A percentile compares a stretch with the other conserved stretches of the same genome.
Evolutionary conservation across 2,797 vertebrate species (phyloP).

Genomic region (Hemitrygon akajei): DNA sequence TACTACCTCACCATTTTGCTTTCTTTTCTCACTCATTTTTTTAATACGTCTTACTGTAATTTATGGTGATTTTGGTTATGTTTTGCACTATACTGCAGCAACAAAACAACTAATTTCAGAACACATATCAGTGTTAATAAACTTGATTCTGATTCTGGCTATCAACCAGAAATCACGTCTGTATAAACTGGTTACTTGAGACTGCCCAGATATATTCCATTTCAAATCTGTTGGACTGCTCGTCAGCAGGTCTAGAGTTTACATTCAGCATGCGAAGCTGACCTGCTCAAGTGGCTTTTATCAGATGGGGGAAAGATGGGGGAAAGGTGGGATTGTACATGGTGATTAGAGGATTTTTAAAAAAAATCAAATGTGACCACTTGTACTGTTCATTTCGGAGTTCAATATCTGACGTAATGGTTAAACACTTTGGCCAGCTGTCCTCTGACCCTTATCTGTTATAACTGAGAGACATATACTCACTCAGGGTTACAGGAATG

Average conservation of each 20-base stretch:
- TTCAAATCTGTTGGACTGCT: background rate
- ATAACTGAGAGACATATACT: too few species aligned
- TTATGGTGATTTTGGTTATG: too few species aligned
- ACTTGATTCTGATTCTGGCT: too few species aligned
- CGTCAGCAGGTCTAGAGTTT: background rate
- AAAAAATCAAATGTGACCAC: background rate
- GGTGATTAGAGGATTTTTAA: background rate
- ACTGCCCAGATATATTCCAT: background rate
- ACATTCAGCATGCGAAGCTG: background rate
- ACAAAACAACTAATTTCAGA: too few species aligned
- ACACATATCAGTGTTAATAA: too few species aligned
- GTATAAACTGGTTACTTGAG: background rate
- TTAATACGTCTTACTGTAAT: too few species aligned
- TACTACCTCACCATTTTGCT: too few species aligned
- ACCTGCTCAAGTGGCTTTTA: background rate
- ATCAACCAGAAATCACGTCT: background rate
- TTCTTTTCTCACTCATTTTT: too few species aligned
- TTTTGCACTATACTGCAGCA: too few species aligned
- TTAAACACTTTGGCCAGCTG: background rate
- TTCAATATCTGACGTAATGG: background rate
- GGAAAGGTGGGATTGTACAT: background rate
- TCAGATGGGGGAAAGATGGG: background rate
- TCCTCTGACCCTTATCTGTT: background rate
- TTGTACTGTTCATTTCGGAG: background rate
- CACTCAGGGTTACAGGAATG: background rate